phyloP scores from a whole-genome alignment of 2,113 vertebrate species.

The Dicerorhinus sumatrensis region DNA sequence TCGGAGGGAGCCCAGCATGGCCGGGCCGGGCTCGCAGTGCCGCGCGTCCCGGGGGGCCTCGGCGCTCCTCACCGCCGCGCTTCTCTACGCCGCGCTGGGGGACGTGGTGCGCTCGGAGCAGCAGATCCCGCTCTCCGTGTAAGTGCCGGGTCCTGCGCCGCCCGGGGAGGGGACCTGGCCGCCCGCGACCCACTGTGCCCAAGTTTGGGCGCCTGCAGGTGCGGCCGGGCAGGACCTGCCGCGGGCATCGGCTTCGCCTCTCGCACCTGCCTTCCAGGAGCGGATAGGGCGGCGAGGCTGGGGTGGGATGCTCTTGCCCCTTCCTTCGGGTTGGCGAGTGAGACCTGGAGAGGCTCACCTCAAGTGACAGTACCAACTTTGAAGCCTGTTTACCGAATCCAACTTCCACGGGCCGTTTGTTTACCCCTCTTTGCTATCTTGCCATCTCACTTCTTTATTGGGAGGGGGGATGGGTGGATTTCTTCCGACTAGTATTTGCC shows the following conservation, averaged over 20 bases:
- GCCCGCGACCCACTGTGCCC: conserved; percentile 18
- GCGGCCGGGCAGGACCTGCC: conserved; percentile 36
- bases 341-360: conserved; percentile 54
- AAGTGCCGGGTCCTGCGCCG: conserved; percentile 87
- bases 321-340: not conserved
- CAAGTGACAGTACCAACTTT: conserved; percentile 70
- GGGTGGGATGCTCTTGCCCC: conserved; percentile 1
- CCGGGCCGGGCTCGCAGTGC: conserved; percentile 56
- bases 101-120: conserved; percentile 93
- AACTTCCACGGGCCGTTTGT: conserved; percentile 69
- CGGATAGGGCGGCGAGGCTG: not conserved
- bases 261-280: conserved; percentile 51
- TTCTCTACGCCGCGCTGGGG: conserved; percentile 86
- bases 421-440: not conserved
- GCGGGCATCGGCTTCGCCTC: conserved; percentile 7
- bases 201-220: conserved; percentile 82
- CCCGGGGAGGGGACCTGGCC: conserved; percentile 50
- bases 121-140: conserved; percentile 97
- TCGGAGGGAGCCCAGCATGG: conserved; percentile 73
- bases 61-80: conserved; percentile 80
- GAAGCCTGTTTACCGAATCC: conserved; percentile 65
- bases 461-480: conserved; percentile 5
- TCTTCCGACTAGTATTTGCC: not conserved
- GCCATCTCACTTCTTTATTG: conserved; percentile 43
- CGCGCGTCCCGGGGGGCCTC: conserved; percentile 71